Evolutionary conservation across 2,797 vertebrate species (phyloP).

Genomic region (Synaphobranchus kaupii): DNA sequence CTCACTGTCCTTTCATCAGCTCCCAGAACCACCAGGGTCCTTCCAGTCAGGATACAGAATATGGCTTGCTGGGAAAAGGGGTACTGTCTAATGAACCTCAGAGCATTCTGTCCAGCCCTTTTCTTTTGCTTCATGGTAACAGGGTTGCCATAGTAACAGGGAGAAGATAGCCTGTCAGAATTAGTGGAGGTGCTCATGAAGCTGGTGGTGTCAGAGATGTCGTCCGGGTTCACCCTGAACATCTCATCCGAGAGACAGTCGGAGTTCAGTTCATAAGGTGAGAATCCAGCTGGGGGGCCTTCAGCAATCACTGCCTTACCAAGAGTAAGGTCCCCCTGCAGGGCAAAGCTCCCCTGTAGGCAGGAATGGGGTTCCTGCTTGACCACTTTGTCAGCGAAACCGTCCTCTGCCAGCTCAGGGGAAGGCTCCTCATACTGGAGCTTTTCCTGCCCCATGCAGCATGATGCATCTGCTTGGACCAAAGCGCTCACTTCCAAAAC

Average conservation of each 20-base stretch:
- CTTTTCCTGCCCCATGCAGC: conserved; percentile 87
- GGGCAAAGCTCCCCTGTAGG: conserved; percentile 73
- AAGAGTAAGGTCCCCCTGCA: conserved; percentile 73
- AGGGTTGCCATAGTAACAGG: conserved; percentile 61
- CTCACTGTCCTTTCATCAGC: conserved; percentile 88
- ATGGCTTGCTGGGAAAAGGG: conserved; percentile 94
- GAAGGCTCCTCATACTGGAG: conserved; percentile 71
- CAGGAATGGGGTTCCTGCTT: conserved; percentile 86
- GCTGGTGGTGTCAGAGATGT: conserved; percentile 83
- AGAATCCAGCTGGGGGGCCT: conserved; percentile 57
- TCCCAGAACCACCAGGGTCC: conserved; percentile 90
- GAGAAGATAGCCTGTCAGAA: conserved; percentile 81
- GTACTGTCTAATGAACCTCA: conserved; percentile 94
- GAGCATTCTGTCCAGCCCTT: conserved; percentile 85
- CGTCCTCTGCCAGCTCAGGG: conserved; percentile 53
- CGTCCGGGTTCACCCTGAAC: conserved; percentile 65
- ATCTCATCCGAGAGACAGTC: conserved; percentile 63
- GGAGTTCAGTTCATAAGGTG: conserved; percentile 66
- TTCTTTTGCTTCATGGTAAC: conserved; percentile 81
- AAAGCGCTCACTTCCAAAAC: conserved; percentile 51
- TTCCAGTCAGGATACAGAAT: conserved; percentile 90
- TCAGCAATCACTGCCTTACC: conserved; percentile 66
- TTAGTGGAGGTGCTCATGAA: conserved; percentile 86
- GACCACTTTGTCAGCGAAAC: conserved; percentile 73
- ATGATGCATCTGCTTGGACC: conserved; percentile 80